A percentile compares a stretch with the other conserved stretches of the same genome.
These are phyloP conservation scores for Fissipunctia ypsillon DNA, from an alignment of 2,888 invertebrate genomes.

Conservation along the genomic window DNA sequence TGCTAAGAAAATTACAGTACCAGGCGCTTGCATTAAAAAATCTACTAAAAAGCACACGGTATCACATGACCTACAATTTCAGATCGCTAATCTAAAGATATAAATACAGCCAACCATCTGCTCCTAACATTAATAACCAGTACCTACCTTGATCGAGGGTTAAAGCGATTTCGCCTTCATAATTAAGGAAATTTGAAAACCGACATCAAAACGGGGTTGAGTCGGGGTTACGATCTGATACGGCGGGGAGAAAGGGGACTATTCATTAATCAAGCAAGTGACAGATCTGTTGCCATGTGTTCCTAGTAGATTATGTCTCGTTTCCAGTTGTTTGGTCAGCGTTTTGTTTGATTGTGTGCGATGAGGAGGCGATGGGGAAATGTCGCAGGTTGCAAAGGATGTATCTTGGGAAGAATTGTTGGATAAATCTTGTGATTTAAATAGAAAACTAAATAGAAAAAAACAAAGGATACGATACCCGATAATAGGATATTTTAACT, in stretches of 20 bases:
- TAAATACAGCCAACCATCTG: slow-evolving; percentile 53
- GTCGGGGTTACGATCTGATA: slow-evolving; percentile 73
- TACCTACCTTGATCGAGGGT: slow-evolving; percentile 69
- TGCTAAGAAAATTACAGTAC: background rate
- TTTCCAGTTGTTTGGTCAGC: slow-evolving; percentile 76
- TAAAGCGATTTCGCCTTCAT: slow-evolving; percentile 82
- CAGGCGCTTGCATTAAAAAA: background rate
- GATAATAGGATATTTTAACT: background rate
- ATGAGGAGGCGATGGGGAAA: background rate
- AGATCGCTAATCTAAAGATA: slow-evolving; percentile 61
- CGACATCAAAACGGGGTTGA: slow-evolving; percentile 73
- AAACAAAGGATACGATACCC: background rate
- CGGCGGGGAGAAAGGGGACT: slow-evolving; percentile 67
- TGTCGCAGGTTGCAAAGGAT: background rate
- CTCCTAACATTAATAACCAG: slow-evolving; percentile 58
- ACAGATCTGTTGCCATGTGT: slow-evolving; percentile 79
- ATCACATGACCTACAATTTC: slow-evolving; percentile 51
- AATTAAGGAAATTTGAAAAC: slow-evolving; percentile 89
- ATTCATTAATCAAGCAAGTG: slow-evolving; percentile 85
- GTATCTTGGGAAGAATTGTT: background rate
- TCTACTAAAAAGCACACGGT: slow-evolving; percentile 7
- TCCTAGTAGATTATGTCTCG: slow-evolving; percentile 78
- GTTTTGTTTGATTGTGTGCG: slow-evolving; percentile 59
- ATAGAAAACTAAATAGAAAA: background rate
- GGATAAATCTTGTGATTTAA: background rate